phyloP scores from a whole-genome alignment of 2,888 invertebrate species.

The Conomelus anceps region DNA sequence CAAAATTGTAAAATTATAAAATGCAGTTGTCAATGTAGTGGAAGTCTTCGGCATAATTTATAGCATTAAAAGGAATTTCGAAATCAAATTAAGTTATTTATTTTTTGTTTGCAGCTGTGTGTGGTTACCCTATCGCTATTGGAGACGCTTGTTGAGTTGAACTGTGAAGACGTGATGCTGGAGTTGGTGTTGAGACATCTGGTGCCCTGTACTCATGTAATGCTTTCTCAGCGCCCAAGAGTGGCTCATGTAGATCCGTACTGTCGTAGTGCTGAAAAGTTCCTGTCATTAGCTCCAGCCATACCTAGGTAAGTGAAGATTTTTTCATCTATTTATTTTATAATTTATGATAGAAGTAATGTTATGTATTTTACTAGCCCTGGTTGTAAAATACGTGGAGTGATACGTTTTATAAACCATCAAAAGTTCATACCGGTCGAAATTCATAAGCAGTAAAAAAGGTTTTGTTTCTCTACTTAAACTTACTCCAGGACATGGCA shows the following conservation, averaged over 20 bases:
- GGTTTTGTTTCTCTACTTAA: too few relatives aligned
- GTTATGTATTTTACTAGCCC: too few relatives aligned
- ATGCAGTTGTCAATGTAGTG: too few relatives aligned
- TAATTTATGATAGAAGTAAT: too few relatives aligned
- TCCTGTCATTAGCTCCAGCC: slow-evolving; percentile 63
- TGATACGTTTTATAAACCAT: too few relatives aligned
- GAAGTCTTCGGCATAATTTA: too few relatives aligned
- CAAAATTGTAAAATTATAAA: too few relatives aligned
- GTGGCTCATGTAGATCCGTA: slow-evolving; percentile 66
- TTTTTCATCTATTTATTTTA: background rate
- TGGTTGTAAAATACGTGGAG: too few relatives aligned
- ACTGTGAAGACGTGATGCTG: slow-evolving; percentile 94
- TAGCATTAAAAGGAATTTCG: too few relatives aligned
- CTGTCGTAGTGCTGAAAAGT: slow-evolving; percentile 65
- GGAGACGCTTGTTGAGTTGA: slow-evolving; percentile 81
- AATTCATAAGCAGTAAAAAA: too few relatives aligned
- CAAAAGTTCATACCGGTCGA: too few relatives aligned
- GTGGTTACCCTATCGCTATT: slow-evolving; percentile 85
- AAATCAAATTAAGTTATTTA: background rate
- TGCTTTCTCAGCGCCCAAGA: slow-evolving; percentile 69
- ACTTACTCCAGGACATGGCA: background rate
- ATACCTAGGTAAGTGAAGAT: slow-evolving; percentile 30
- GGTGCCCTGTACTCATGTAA: slow-evolving; percentile 70
- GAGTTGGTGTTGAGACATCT: slow-evolving; percentile 83
- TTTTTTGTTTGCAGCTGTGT: slow-evolving; percentile 52